These are phyloP conservation scores for Sclerodermus sp. DNA, from an alignment of 2,888 invertebrate genomes.

Conservation along the genomic window DNA sequence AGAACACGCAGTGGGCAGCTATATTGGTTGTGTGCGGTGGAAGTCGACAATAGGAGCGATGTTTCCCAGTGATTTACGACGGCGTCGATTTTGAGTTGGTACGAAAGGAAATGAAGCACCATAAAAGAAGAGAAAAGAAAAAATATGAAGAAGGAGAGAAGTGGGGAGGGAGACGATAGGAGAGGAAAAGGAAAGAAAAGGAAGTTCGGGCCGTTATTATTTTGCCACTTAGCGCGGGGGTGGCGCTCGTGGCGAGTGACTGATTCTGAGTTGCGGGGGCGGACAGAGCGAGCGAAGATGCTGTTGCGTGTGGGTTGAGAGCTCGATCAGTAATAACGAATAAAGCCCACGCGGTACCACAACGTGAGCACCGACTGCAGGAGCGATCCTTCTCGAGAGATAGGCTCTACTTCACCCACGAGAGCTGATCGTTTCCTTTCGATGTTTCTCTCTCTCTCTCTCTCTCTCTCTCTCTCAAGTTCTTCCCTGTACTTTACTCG, in stretches of 20 bases:
- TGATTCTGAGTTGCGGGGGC: not conserved
- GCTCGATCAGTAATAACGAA: too few species aligned
- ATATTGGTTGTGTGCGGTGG: too few species aligned
- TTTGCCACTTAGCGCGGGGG: not conserved
- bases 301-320: too few species aligned
- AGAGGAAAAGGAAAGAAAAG: not conserved
- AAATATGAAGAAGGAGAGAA: conserved; percentile 3
- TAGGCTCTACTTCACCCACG: conserved; percentile 37
- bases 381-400: conserved; percentile 40
- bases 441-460: conserved; percentile 7
- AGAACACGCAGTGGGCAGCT: conserved; percentile 11
- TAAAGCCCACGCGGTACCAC: conserved; percentile 32
- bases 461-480: conserved; percentile 13
- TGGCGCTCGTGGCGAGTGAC: not conserved
- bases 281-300: too few species aligned
- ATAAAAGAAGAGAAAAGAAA: not conserved
- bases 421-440: conserved; percentile 18
- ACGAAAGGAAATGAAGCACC: conserved; percentile 5
- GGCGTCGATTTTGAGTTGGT: too few species aligned
- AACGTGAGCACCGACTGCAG: conserved; percentile 20
- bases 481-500: not conserved
- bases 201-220: not conserved
- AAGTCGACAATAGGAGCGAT: too few species aligned
- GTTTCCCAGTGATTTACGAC: too few species aligned
- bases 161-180: not conserved